Percentiles rank a stretch among this genome's conserved stretches.
Evolutionary conservation across 2,888 invertebrate species (phyloP).

Genomic region (Eremobia ochroleuca): DNA sequence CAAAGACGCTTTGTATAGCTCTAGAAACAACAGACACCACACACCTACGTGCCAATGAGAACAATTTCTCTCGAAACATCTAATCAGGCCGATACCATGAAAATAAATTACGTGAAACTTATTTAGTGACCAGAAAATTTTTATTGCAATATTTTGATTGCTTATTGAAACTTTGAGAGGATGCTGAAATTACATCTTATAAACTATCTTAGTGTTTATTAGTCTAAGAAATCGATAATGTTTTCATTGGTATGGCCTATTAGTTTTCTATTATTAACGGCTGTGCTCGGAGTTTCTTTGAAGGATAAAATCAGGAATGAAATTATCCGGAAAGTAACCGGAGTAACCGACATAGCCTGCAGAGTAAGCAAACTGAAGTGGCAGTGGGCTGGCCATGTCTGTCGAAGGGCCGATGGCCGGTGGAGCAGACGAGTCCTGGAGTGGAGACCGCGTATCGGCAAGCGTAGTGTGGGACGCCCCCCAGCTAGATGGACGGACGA

Average conservation of each 20-base stretch:
- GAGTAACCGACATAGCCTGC: too few relatives aligned
- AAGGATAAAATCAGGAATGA: too few relatives aligned
- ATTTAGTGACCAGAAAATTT: constrained; percentile 10
- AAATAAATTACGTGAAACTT: not conserved
- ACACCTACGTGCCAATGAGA: not conserved
- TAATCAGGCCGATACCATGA: not conserved
- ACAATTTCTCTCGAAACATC: constrained; percentile 8
- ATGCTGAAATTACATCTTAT: constrained; percentile 12
- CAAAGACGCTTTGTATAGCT: not conserved
- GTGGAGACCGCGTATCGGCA: too few relatives aligned
- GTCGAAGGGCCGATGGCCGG: too few relatives aligned
- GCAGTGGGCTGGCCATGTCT: too few relatives aligned
- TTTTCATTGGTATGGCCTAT: not conserved
- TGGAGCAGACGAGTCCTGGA: too few relatives aligned
- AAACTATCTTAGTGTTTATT: constrained; percentile 5
- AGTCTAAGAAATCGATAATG: constrained; percentile 3
- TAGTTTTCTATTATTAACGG: not conserved
- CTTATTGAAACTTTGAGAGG: constrained; percentile 2
- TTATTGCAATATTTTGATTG: too few relatives aligned
- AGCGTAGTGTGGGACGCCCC: too few relatives aligned
- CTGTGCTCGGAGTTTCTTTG: too few relatives aligned
- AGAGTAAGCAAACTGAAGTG: too few relatives aligned
- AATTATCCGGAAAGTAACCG: too few relatives aligned
- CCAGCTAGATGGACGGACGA: too few relatives aligned
- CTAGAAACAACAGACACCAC: not conserved